These are phyloP conservation scores for Heteractis magnifica DNA, from an alignment of 92 coral and sea anemone genomes.

Conservation along the genomic window DNA sequence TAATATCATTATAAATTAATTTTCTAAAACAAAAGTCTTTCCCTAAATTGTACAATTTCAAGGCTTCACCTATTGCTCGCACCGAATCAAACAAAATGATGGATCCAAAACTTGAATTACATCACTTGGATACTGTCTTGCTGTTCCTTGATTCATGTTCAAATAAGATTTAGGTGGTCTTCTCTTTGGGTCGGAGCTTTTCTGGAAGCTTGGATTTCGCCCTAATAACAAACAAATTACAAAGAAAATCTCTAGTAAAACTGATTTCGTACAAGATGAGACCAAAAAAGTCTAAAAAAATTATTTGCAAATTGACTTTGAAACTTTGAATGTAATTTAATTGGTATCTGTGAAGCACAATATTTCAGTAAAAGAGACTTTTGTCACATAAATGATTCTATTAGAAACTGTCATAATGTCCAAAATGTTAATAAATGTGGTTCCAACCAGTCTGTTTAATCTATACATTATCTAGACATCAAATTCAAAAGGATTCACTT, in stretches of 20 bases:
- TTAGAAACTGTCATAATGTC: too few relatives aligned
- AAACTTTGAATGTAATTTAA: too few relatives aligned
- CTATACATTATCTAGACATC: neutral
- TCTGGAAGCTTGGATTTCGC: constrained; percentile 88
- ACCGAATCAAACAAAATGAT: constrained; percentile 21
- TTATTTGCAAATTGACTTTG: too few relatives aligned
- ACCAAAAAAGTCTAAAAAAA: too few relatives aligned
- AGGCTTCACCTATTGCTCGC: neutral
- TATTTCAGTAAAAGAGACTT: too few relatives aligned
- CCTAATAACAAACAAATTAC: constrained; percentile 28
- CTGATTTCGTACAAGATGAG: too few relatives aligned
- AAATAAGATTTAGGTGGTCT: constrained; percentile 55
- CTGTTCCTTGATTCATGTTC: constrained; percentile 3
- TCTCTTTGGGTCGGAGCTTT: constrained; percentile 83
- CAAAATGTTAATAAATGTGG: neutral
- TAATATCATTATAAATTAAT: constrained; percentile 4
- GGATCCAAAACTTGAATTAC: constrained; percentile 26
- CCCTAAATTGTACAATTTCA: constrained; percentile 5
- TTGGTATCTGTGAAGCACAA: too few relatives aligned
- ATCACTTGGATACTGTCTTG: constrained; percentile 16
- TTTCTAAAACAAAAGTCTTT: constrained; percentile 23
- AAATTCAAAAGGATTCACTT: constrained; percentile 35
- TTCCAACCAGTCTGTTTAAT: neutral
- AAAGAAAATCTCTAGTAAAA: too few relatives aligned
- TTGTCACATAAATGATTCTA: too few relatives aligned